Conservation (phyloP, 2,797 vertebrate species). For the Sebastiscus tertius region DNA sequence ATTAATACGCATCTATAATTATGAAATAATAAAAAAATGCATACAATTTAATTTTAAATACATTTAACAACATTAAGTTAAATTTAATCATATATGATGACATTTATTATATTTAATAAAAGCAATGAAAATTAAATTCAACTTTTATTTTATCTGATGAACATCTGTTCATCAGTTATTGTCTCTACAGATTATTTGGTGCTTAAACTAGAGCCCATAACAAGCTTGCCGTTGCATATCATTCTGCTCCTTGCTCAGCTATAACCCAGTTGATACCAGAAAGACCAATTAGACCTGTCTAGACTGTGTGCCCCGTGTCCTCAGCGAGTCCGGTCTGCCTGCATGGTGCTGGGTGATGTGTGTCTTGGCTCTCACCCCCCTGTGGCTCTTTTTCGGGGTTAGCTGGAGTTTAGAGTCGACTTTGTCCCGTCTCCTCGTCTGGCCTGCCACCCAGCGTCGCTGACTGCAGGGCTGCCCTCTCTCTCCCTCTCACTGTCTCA, state of each 20-base stretch:
- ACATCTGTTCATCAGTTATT: neutral
- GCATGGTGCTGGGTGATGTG: constrained; percentile 27
- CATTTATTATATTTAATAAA: neutral
- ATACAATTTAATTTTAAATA: neutral
- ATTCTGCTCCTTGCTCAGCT: neutral
- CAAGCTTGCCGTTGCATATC: neutral
- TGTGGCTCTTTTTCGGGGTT: constrained; percentile 38
- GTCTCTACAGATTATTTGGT: neutral
- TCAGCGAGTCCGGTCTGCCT: neutral
- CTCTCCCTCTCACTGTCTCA: neutral
- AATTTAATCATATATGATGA: neutral
- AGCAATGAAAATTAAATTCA: neutral
- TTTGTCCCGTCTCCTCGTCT: constrained; percentile 44
- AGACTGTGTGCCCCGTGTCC: constrained; percentile 3
- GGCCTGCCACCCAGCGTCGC: neutral
- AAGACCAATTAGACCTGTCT: constrained; percentile 2
- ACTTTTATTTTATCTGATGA: too few species aligned
- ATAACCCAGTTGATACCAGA: neutral
- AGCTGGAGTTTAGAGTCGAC: constrained; percentile 59
- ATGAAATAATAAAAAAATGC: neutral
- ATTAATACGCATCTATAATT: neutral
- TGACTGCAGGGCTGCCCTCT: constrained; percentile 23
- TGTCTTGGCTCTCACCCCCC: constrained; percentile 23
- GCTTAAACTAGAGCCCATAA: neutral
- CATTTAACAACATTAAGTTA: neutral